These are phyloP conservation scores for Ptychochromis oligacanthus DNA, from an alignment of 2,113 vertebrate genomes.

Conservation along the genomic window DNA sequence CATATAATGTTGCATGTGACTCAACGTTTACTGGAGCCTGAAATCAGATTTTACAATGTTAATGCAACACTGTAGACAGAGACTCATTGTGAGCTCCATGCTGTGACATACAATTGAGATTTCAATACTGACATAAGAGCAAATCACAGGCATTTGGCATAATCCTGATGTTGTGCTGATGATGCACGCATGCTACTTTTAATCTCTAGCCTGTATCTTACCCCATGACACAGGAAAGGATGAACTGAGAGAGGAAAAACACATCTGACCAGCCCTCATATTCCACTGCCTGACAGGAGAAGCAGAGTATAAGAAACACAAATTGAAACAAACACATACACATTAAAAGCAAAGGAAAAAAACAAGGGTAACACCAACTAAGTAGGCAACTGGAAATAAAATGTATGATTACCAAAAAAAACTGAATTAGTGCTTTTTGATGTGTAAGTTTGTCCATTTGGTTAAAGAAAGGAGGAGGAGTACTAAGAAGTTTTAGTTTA, in stretches of 20 bases:
- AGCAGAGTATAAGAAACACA: background rate
- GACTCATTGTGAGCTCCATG: background rate
- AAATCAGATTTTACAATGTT: conserved; percentile 8
- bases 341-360: background rate
- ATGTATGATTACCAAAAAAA: background rate
- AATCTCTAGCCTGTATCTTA: conserved; percentile 44
- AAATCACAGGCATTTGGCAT: background rate
- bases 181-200: background rate
- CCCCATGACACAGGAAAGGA: conserved; percentile 82
- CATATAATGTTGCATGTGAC: background rate
- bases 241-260: conserved; percentile 77
- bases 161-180: conserved; percentile 4
- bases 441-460: background rate
- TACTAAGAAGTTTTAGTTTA: background rate
- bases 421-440: background rate
- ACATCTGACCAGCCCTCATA: conserved; percentile 79
- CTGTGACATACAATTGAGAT: background rate
- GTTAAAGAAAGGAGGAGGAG: background rate
- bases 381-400: background rate
- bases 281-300: conserved; percentile 70
- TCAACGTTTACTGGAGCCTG: background rate
- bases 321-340: background rate
- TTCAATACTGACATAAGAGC: background rate
- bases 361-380: background rate
- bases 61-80: background rate